Evolutionary conservation across 2,113 vertebrate genomes (phyloP), one percentile per base, ranked within the genome.

Genomic region (Tachycineta bicolor): DNA sequence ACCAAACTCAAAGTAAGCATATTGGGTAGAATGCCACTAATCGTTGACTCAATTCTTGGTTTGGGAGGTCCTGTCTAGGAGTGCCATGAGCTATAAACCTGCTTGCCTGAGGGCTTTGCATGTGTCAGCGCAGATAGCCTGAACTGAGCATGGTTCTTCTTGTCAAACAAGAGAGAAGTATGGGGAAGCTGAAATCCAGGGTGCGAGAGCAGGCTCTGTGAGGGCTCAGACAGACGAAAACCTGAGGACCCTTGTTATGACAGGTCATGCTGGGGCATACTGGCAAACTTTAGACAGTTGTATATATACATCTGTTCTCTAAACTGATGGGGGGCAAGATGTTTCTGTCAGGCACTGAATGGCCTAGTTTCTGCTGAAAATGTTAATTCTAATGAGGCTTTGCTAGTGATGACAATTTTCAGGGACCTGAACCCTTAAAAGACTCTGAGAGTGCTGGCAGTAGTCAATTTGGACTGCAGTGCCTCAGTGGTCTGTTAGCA

Each of bases 311-410:
- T 71, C 28, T 78, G 7, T 22, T 67, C 47, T 76, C 83, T 46
- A 52, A 29, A 71, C 4, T 6, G 1, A 12, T 4, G 21, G 8
- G 4, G 41, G 8, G 11, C 9, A 46, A 43, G 41, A 21, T 1
- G 0, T 68, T 85, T 80, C 65, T 82, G 33, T n/a, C 12, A 23
- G 33, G 17, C 29, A 20, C 12, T 34, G 24, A 46, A 58, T 14
- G 12, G 24, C 50, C 41, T 58, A 11, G 4, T 49, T 82, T 34
- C 74, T 59, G 22, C 52, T 78, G 47, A 67, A 76, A 63, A 56
- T 21, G 10, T 13, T 43, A 5, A 39, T 88, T 85, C 41, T 64
- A 11, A 4, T 74, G 43, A 67, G 26, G 7, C 21, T 87, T 75
- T 84, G 19, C 44, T 49, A 43, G 28, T 18, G 21, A 56, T 78